Evolutionary conservation across 2,888 invertebrate species (phyloP).

Genomic region (Metellina segmentata): DNA sequence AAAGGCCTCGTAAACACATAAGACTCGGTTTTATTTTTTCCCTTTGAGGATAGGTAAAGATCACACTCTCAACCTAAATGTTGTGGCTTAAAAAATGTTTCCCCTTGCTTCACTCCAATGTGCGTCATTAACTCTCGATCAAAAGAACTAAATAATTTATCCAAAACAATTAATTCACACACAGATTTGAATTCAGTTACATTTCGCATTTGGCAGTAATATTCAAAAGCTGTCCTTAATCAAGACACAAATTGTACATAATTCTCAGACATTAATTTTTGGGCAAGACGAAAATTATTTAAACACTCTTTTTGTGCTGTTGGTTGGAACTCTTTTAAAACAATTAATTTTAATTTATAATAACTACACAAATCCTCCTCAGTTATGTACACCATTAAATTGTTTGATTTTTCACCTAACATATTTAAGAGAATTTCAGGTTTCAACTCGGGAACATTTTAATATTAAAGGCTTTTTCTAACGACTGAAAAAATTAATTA

Average conservation of each 20-base stretch:
- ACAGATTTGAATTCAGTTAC: too few species aligned
- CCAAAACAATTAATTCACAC: too few species aligned
- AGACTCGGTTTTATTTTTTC: too few species aligned
- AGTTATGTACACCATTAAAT: background rate
- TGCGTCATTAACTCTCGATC: too few species aligned
- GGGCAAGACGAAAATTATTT: background rate
- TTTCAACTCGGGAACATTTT: background rate
- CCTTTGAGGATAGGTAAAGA: too few species aligned
- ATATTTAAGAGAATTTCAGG: background rate
- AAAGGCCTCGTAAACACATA: too few species aligned
- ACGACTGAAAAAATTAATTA: background rate
- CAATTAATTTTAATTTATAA: too few species aligned
- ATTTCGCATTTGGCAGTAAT: too few species aligned
- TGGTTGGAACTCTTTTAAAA: background rate
- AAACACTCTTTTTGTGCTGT: background rate
- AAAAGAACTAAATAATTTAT: too few species aligned
- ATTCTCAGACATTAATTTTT: background rate
- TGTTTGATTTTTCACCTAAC: background rate
- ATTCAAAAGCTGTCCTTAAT: background rate
- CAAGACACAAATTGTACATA: background rate
- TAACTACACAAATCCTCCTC: background rate
- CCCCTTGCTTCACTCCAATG: too few species aligned
- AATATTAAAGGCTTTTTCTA: background rate
- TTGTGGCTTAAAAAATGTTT: too few species aligned
- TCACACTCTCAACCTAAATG: too few species aligned